Percentiles rank a stretch among this genome's conserved stretches.
Evolutionary conservation across 2,888 invertebrate species (phyloP).

Genomic region (Dione juno): DNA sequence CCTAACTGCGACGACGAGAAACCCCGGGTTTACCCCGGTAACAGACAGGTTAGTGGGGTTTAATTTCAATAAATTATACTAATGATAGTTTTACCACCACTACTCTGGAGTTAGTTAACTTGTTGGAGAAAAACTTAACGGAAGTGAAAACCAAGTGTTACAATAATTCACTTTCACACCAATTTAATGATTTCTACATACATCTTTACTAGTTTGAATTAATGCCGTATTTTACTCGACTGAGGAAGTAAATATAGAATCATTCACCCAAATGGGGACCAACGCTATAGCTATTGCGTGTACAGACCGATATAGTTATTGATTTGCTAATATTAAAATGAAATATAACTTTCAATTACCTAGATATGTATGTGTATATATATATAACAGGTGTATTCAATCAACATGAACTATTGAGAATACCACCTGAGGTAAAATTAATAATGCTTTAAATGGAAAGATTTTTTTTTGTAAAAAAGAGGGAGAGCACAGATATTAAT

Average conservation of each 20-base stretch:
- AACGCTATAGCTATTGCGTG: not conserved
- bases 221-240: not conserved
- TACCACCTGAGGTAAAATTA: not conserved
- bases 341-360: not conserved
- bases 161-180: not conserved
- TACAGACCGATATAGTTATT: not conserved
- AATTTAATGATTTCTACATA: not conserved
- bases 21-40: constrained; percentile 72
- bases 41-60: constrained; percentile 67
- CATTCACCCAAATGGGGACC: no score
- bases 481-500: not conserved
- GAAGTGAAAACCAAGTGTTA: not conserved
- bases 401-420: not conserved
- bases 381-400: not conserved
- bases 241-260: not conserved
- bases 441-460: not conserved
- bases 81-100: not conserved
- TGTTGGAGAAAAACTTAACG: not conserved
- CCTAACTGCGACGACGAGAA: constrained; percentile 61
- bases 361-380: not conserved
- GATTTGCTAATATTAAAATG: not conserved
- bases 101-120: not conserved
- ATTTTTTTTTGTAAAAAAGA: not conserved
- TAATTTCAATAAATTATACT: not conserved
- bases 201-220: not conserved